Base-by-base conservation (phyloP, 2,888 invertebrate species). In the Disparrhopalites patrizii region DNA sequence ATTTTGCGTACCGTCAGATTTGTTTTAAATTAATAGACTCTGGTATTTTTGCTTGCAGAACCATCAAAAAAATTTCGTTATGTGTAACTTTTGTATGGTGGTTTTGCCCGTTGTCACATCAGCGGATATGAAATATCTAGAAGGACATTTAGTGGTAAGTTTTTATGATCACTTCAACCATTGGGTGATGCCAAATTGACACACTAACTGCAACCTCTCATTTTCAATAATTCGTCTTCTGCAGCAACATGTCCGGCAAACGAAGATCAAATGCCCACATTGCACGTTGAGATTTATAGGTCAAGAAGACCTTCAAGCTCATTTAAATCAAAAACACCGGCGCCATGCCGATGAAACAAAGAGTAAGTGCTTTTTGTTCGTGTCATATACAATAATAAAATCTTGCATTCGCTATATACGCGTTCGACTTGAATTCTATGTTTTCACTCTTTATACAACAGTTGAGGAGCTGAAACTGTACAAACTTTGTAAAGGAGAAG, bases 71-170 rank as follows among this genome's bases (percentile, higher is more conserved):
- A 64, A 64, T 38, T 51, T 33, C 25, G 64, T 64, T 13, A 57
- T 64, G 50, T 64, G 64, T 25, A 56, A 43, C 20, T 64, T 64
- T 30, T 64, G 64, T 57, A 4, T 64, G 18, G 2, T 50, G 27
- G 38, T 64, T 3, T 33, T 64, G 28, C 57, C 64, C 8, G 64
- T 64, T 4, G 57, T 57, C 18, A 40, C 63, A 7, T 28, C 31
- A 31, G 28, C 54, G 1, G 63, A 63, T 30, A 63, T 63, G 63
- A 63, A 63, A 27, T 27, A 7, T 2, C 31, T 63, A 1, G 55
- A 55, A 20, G 13, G 31, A 1, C 63, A 63, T 18, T 31, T 63
- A 7, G 47, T 63, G 63, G 63, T 63, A 52, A 36, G 43, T 10
- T 15, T n/a, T n/a, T n/a, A n/a, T n/a, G n/a, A n/a, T n/a, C n/a